phyloP scores from a whole-genome alignment of 2,797 vertebrate species.

The Smutsia gigantea region DNA sequence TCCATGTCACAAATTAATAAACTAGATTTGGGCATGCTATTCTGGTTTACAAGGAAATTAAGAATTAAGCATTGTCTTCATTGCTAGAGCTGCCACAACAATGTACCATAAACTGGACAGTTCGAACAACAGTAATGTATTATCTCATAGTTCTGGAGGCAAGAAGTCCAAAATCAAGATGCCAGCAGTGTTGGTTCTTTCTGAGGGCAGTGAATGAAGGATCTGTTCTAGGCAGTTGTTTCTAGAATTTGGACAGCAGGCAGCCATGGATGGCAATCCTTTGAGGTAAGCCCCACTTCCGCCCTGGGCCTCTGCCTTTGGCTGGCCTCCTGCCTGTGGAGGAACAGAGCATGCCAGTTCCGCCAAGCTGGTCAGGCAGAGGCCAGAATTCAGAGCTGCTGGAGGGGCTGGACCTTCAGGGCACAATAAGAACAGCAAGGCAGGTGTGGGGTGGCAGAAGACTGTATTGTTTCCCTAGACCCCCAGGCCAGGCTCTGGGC shows the following conservation, averaged over 20 bases:
- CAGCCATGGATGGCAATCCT: neutral
- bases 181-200: neutral
- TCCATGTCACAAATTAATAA: neutral
- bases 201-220: too few relatives aligned
- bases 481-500: neutral
- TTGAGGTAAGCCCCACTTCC: neutral
- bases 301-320: neutral
- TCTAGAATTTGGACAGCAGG: neutral
- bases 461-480: neutral
- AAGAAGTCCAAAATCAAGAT: neutral
- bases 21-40: neutral
- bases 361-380: neutral
- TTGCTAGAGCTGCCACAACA: neutral
- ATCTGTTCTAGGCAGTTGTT: neutral
- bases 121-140: neutral
- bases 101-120: neutral
- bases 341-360: neutral
- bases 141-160: neutral
- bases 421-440: neutral
- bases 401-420: neutral
- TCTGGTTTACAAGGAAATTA: neutral
- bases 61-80: neutral
- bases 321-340: too few relatives aligned
- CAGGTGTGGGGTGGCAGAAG: neutral
- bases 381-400: neutral